Evolutionary conservation across 2,888 invertebrate species (phyloP), one percentile per base, ranked within the genome.

Genomic region (Cheilosia pagana): DNA sequence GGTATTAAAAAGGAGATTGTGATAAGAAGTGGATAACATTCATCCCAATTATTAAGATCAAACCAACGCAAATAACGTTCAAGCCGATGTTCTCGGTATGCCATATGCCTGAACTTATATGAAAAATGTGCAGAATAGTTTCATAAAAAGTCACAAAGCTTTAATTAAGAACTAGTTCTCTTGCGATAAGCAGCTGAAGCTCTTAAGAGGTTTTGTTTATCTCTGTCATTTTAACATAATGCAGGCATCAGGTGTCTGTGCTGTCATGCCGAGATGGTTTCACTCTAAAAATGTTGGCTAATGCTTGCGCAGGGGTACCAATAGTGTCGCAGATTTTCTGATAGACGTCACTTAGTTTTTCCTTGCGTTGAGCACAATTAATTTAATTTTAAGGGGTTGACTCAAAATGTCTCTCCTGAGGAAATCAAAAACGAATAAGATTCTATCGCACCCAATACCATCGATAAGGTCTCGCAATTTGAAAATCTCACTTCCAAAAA

Each of bases 131-230:
- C n/a, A n/a, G n/a, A n/a, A n/a, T n/a, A n/a, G n/a, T n/a, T n/a
- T n/a, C n/a, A n/a, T n/a, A n/a, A n/a, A n/a, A n/a, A n/a, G n/a
- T 31, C 31, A 31, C 31, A 31, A 31, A 31, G 25, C 59, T 59
- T 41, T 23, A 25, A n/a, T 21, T n/a, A 43, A 16, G 55, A 55
- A 1, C 10, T 55, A 2, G 31, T 55, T 55, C 35, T 55, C 55
- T 55, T 55, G 35, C 7, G 31, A 35, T 55, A 55, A 31, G 35
- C 35, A 55, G 55, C 55, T 7, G 55, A 35, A 19, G 55, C 55
- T 35, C 55, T 31, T 31, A 35, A 35, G 16, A 35, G 35, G 19
- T 55, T 55, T 31, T 55, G 55, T 35, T 55, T 55, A 16, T n/a
- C 55, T 35, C 28, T 16, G 31, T 31, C 31, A 31, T 31, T 31